A percentile compares a stretch with the other conserved stretches of the same genome.
Evolutionary conservation across 2,888 invertebrate genomes (phyloP).

Genomic region (Caprella mutica): DNA sequence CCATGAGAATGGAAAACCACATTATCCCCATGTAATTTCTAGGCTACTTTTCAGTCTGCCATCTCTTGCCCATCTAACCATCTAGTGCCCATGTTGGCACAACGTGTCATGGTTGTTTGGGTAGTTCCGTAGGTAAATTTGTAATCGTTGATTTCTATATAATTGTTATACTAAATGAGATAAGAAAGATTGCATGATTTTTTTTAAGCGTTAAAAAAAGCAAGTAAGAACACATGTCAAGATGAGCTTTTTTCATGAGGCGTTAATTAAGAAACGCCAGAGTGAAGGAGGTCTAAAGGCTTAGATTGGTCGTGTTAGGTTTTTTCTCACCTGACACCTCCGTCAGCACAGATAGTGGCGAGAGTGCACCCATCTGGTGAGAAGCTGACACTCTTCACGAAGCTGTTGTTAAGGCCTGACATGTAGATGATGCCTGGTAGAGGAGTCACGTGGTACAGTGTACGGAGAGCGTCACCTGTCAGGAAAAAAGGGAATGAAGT

Average conservation of each 20-base stretch:
- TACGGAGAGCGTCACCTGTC: conserved; percentile 35
- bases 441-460: conserved; percentile 43
- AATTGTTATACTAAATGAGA: too few species aligned
- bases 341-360: conserved; percentile 46
- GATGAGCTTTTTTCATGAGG: too few species aligned
- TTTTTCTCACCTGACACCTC: conserved; percentile 31
- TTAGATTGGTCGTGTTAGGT: neutral
- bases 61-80: too few species aligned
- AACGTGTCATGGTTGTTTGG: too few species aligned
- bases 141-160: too few species aligned
- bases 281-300: neutral
- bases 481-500: too few species aligned
- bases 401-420: conserved; percentile 45
- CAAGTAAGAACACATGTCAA: neutral
- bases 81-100: too few species aligned
- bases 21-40: too few species aligned
- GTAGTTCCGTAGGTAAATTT: too few species aligned
- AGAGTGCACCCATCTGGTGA: conserved; percentile 42
- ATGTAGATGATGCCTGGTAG: conserved; percentile 45
- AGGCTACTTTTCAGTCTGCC: too few species aligned
- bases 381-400: conserved; percentile 43
- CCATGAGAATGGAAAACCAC: too few species aligned
- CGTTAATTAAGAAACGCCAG: neutral
- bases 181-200: neutral
- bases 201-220: neutral